These are phyloP conservation scores for Drosophila fuyamai DNA, from an alignment of 1,140 invertebrate genomes.

Conservation along the genomic window DNA sequence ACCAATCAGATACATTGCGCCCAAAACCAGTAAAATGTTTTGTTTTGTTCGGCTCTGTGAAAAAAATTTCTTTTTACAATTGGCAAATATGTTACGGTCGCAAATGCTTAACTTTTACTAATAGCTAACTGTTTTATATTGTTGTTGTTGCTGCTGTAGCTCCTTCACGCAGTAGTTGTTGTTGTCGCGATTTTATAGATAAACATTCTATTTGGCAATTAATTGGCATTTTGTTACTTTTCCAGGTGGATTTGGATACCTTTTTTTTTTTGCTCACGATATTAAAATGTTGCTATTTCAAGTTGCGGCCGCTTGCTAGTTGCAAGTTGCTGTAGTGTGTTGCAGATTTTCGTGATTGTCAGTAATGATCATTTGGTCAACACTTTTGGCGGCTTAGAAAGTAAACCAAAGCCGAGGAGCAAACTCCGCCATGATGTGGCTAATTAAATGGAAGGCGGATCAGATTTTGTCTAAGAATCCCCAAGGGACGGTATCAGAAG, in stretches of 20 bases:
- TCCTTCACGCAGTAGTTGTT: slow-evolving; percentile 32
- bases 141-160: slow-evolving; percentile 31
- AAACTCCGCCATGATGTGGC: slow-evolving; percentile 38
- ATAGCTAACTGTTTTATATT: slow-evolving; percentile 57
- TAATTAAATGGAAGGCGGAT: slow-evolving; percentile 73
- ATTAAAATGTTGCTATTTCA: slow-evolving; percentile 69
- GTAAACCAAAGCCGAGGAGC: slow-evolving; percentile 24
- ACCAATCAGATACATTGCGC: slow-evolving; percentile 34
- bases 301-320: slow-evolving; percentile 28
- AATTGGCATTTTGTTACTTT: slow-evolving; percentile 82
- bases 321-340: slow-evolving; percentile 25
- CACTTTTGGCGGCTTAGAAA: slow-evolving; percentile 61
- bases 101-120: slow-evolving; percentile 83
- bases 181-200: slow-evolving; percentile 72
- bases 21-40: slow-evolving; percentile 45
- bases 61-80: slow-evolving; percentile 26
- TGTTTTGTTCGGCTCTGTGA: slow-evolving; percentile 35
- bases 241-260: slow-evolving; percentile 81
- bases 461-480: slow-evolving; percentile 25
- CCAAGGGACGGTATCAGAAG: slow-evolving; percentile 41
- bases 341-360: slow-evolving; percentile 72
- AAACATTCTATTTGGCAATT: slow-evolving; percentile 83
- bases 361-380: slow-evolving; percentile 79
- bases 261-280: slow-evolving; percentile 69
- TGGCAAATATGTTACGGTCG: slow-evolving; percentile 80